Percentiles rank a stretch among this genome's conserved stretches.
phyloP scores from a whole-genome alignment of 1,140 invertebrate genomes.

The Helicoverpa armigera region DNA sequence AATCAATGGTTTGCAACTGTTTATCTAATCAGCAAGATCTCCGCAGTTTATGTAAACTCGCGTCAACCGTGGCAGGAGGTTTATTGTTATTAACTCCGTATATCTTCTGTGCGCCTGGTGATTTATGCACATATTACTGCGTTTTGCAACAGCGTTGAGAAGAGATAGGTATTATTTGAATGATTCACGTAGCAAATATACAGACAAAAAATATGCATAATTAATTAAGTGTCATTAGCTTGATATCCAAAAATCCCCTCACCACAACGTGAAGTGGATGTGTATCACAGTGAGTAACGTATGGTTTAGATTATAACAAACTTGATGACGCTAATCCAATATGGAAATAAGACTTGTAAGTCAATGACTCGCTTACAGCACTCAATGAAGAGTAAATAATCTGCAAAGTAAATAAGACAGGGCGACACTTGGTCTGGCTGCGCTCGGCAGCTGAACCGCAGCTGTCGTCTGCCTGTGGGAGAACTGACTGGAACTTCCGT shows the following conservation, averaged over 20 bases:
- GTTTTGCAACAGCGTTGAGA: not conserved
- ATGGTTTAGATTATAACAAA: no score
- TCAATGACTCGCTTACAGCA: not conserved
- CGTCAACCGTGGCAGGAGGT: not conserved
- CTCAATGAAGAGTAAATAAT: not conserved
- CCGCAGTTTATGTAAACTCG: constrained; percentile 2
- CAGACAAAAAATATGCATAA: no score
- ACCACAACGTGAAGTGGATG: no score
- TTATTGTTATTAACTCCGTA: constrained; percentile 20
- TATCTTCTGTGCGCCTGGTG: not conserved
- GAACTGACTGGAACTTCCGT: not conserved
- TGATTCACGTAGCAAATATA: not conserved
- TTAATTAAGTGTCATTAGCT: no score
- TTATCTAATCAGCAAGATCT: constrained; percentile 11
- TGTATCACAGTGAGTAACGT: no score
- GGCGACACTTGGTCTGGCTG: constrained; percentile 10
- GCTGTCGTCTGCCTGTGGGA: constrained; percentile 14
- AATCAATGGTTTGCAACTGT: not conserved
- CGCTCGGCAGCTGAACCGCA: constrained; percentile 11
- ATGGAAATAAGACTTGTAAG: no score
- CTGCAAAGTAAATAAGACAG: not conserved
- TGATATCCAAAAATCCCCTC: no score
- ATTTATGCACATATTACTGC: constrained; percentile 2
- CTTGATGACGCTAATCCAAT: no score
- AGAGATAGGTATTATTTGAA: not conserved